Evolutionary conservation across 1,140 invertebrate species (phyloP), one percentile per base, ranked within the genome.

Genomic region (Cheumatopsyche charites): DNA sequence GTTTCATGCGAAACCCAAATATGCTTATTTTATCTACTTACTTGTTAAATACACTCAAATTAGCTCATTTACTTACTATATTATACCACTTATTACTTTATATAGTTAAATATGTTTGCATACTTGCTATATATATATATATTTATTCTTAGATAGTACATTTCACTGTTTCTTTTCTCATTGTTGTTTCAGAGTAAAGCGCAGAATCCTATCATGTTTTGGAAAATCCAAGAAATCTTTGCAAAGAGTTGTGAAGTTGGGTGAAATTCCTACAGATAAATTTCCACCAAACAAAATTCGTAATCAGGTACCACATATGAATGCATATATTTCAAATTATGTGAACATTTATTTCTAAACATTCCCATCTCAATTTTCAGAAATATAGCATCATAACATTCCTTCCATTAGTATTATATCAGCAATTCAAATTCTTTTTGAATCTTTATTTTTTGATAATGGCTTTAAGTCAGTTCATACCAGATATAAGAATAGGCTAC

Each of bases 301-400:
- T 76, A 99, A 99, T 88, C 97, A 88, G 79, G 84, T 85, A 73
- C n/a, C n/a, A 81, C 76, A 11, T 29, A n/a, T 47, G 4, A n/a
- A n/a, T 47, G 13, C 11, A 65, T 3, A 25, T 62, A 42, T 62
- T 61, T 25, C 62, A 43, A 41, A 4, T 23, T 4, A 29, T 41
- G 58, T n/a, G 17, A 23, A 61, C 23, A 52, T 25, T 15, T 25
- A 36, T 25, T 21, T 21, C 41, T 23, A 21, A 67, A 52, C 25
- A 45, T 17, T 52, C 19, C 29, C 47, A 43, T 25, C 42, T 67
- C 62, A 76, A 73, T 73, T 84, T 82, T 55, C 79, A 98, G 85
- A 99, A 99, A 88, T 99, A 99, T 84, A 99, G 95, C 83, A 89
- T 99, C 76, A 90, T 99, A 74, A 97, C 97, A 79, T 99, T 99